Conservation (phyloP, 1,140 invertebrate species). For the Drosophila neocordata region DNA sequence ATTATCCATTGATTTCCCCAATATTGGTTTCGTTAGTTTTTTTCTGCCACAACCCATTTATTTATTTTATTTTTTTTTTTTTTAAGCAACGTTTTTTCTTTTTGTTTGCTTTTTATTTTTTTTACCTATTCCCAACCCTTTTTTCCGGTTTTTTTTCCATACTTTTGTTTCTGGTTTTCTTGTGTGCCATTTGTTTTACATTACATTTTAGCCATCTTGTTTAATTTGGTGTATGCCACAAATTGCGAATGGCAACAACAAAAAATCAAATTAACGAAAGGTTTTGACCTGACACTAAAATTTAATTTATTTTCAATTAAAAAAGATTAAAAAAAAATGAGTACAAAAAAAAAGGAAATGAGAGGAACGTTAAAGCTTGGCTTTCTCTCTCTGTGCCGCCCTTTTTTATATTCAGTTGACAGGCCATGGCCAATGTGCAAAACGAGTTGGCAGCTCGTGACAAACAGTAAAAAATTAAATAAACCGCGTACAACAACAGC, state of each 20-base stretch:
- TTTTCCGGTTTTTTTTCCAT: slow-evolving; percentile 6
- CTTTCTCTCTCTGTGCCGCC: neutral
- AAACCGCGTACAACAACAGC: slow-evolving; percentile 9
- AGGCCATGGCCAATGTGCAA: slow-evolving; percentile 22
- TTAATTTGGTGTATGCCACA: slow-evolving; percentile 63
- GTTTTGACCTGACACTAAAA: slow-evolving; percentile 37
- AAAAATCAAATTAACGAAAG: slow-evolving; percentile 40
- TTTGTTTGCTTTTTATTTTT: slow-evolving; percentile 4
- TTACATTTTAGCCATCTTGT: slow-evolving; percentile 43
- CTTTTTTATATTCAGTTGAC: slow-evolving; percentile 38
- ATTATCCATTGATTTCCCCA: neutral
- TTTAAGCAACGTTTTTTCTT: slow-evolving; percentile 35
- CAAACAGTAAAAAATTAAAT: slow-evolving; percentile 11
- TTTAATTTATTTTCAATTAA: slow-evolving; percentile 73
- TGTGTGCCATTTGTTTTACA: slow-evolving; percentile 9
- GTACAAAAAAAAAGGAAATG: neutral
- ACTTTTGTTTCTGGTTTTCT: neutral
- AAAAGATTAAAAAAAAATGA: slow-evolving; percentile 9
- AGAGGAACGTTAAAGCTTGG: slow-evolving; percentile 19
- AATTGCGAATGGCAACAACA: slow-evolving; percentile 59
- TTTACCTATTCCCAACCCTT: neutral
- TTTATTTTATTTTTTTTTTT: slow-evolving; percentile 31
- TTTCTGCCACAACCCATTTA: slow-evolving; percentile 47
- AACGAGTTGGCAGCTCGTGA: slow-evolving; percentile 38
- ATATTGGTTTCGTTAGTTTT: neutral